Evolutionary conservation across 2,113 vertebrate species (phyloP), one percentile per base, ranked within the genome.

Genomic region (Camelus dromedarius): DNA sequence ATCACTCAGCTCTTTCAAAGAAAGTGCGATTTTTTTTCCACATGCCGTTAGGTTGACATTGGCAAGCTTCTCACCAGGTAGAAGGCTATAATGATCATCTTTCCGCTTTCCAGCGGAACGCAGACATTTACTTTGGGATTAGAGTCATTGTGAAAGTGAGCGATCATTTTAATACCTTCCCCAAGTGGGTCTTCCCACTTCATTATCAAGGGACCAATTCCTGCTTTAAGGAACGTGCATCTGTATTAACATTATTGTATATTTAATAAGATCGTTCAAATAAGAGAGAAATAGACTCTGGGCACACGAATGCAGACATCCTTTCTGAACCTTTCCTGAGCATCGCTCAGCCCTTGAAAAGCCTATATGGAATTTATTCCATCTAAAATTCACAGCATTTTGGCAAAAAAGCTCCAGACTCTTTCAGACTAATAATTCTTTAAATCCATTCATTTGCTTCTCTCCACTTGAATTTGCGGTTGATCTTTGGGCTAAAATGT

Each of bases 251-350:
- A 38, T 88, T 85, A 94, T 46, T 92, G 1, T 67, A 62, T 15
- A 73, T 52, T 67, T 96, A 96, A 89, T 96, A 95, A 73, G 26
- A 60, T 42, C 0, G 3, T 89, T 94, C 89, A 84, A 94, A 89
- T 89, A 22, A 85, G 91, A 67, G 8, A 89, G 19, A 95, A 80
- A 75, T 0, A 62, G 8, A 96, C 11, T 8, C 87, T 3, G 56
- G 15, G 14, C 30, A 81, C 67, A 10, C 2, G 0, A n/a, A 19
- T 0, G 14, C 80, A 60, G 60, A 30, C 26, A 28, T 56, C 67
- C 64, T 66, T 73, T 22, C 67, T 54, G 48, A 87, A 30, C 26
- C 26, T 35, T 54, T 48, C 52, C 30, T 10, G 24, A 50, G 38
- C 69, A 32, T 2, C 32, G 35, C 46, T 86, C 64, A 12, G 58